Evolutionary conservation across 1,140 invertebrate genomes (phyloP), one percentile per base, ranked within the genome.

Genomic region (Chymomyza costata): DNA sequence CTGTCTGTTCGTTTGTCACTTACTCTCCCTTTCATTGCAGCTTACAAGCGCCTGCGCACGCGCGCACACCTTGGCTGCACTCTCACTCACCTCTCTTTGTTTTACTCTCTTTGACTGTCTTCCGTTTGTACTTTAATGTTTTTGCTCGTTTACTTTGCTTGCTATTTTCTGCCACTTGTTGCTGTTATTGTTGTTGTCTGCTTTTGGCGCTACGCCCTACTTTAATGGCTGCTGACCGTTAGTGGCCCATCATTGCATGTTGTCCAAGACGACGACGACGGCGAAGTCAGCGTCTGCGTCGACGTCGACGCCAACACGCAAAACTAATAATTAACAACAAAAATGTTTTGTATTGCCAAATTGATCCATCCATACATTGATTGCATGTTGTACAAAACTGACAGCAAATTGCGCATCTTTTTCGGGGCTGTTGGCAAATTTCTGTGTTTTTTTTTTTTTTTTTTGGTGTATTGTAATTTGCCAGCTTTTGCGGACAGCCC

Each of bases 171-270:
- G 21, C 21, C n/a, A 10, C 15, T 37, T 65, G 15, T 45, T 37
- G 49, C 8, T 47, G 31, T 57, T 46, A 38, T 57, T 19, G 32
- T 25, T 44, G 38, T 44, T 21, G 40, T 44, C 15, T 47, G 31
- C 13, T 54, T 64, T 61, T 50, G 38, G 56, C 62, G 51, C 62
- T 62, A 61, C 67, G 62, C 66, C 66, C 66, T 56, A 70, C 64
- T 54, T 25, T 74, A 41, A 59, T 38, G 46, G 31, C 43, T 25
- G 14, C 54, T 60, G 54, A 45, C 56, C 57, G 47, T 51, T 49
- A n/a, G n/a, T n/a, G 35, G 47, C 47, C n/a, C 50, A 32, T 47
- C 53, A 49, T 63, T 63, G 44, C 65, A 63, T 48, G 65, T 52
- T 57, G 37, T 25, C 46, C 3, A 25, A 3, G 21, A 5, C 21